phyloP scores from a whole-genome alignment of 2,888 invertebrate species.

The Plusia festucae region DNA sequence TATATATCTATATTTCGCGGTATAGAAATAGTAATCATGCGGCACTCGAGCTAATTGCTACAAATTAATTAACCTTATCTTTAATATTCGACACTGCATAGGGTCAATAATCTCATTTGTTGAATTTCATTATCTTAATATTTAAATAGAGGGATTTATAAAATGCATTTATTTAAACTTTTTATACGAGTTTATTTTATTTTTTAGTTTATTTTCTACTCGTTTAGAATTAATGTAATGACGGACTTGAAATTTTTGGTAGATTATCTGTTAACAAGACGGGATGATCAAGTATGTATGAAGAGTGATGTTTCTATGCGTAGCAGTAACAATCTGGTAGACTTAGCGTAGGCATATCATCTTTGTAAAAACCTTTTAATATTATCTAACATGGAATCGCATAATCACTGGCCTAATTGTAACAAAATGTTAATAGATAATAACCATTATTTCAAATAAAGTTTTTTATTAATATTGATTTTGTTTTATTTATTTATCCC shows the following conservation, averaged over 20 bases:
- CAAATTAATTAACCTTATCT: constrained; percentile 75
- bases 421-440: constrained; percentile 88
- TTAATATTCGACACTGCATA: constrained; percentile 73
- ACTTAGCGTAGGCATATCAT: constrained; percentile 85
- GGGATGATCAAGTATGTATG: constrained; percentile 47
- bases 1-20: constrained; percentile 89
- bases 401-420: constrained; percentile 86
- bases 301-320: constrained; percentile 61
- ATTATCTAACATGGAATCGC: constrained; percentile 78
- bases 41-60: constrained; percentile 85
- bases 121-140: constrained; percentile 83
- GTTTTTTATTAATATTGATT: constrained; percentile 74
- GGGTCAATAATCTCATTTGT: constrained; percentile 81
- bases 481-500: constrained; percentile 54
- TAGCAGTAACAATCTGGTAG: constrained; percentile 61
- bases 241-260: constrained; percentile 82
- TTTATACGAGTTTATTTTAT: constrained; percentile 81
- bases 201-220: constrained; percentile 86
- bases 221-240: constrained; percentile 76
- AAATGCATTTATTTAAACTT: constrained; percentile 88
- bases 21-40: constrained; percentile 89
- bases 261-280: constrained; percentile 87
- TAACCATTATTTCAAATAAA: constrained; percentile 89
- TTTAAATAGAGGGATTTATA: constrained; percentile 85
- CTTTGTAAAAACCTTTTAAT: constrained; percentile 83